Conservation (phyloP, 2,888 invertebrate genomes). For the Desoria tigrina region DNA sequence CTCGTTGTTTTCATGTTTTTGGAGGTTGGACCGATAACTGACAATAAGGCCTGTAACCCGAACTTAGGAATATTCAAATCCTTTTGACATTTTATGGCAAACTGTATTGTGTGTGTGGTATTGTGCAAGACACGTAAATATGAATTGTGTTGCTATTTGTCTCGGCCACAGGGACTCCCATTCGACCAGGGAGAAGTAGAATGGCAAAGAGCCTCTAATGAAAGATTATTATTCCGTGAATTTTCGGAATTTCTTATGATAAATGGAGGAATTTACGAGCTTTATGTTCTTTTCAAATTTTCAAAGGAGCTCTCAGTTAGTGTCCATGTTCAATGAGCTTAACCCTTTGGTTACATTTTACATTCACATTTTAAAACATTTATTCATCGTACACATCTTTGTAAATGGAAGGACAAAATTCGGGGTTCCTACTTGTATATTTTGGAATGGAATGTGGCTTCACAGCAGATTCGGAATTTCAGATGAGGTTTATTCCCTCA, state of each 20-base stretch:
- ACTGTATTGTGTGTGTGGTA: conserved; percentile 6
- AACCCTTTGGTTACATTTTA: conserved; percentile 2
- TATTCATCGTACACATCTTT: too few species aligned
- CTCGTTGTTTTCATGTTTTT: conserved; percentile 22
- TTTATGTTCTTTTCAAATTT: neutral
- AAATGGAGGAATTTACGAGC: conserved; percentile 10
- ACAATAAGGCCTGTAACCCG: neutral
- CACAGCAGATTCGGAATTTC: too few species aligned
- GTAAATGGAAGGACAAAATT: too few species aligned
- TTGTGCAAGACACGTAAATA: neutral
- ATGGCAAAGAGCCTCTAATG: neutral
- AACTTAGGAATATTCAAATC: conserved; percentile 4
- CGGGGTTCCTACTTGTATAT: too few species aligned
- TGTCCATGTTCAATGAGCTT: neutral
- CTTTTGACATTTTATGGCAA: conserved; percentile 16
- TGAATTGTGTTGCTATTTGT: too few species aligned
- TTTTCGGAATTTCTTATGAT: conserved; percentile 3
- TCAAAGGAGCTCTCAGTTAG: neutral
- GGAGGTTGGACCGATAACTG: neutral
- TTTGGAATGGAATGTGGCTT: too few species aligned
- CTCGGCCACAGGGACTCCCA: too few species aligned
- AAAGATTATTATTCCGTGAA: neutral
- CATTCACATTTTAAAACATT: too few species aligned
- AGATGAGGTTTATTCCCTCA: too few species aligned
- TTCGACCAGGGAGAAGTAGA: neutral